phyloP scores from a whole-genome alignment of 1,140 invertebrate species.

The Akabosia matsudoensis region DNA sequence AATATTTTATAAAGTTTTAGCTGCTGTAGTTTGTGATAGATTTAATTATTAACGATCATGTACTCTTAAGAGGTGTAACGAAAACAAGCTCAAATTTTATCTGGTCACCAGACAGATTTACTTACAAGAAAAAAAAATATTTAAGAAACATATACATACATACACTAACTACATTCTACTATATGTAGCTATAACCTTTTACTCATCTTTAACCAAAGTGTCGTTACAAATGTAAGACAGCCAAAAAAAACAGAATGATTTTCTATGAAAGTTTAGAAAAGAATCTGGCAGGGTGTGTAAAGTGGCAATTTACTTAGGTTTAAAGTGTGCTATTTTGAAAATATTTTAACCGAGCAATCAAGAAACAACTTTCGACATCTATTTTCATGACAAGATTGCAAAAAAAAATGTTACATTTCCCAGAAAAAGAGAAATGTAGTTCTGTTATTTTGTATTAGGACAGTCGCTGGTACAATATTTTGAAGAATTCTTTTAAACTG shows the following conservation, averaged over 20 bases:
- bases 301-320: neutral
- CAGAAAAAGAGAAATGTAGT: too few species aligned
- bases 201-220: too few species aligned
- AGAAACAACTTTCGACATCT: constrained; percentile 3
- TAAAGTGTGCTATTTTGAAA: neutral
- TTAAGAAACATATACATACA: neutral
- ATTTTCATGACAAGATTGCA: too few species aligned
- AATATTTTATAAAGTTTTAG: neutral
- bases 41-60: neutral
- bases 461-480: too few species aligned
- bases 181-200: neutral
- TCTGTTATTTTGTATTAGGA: too few species aligned
- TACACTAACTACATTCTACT: neutral
- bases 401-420: too few species aligned
- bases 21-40: neutral
- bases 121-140: too few species aligned
- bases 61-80: neutral
- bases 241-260: neutral
- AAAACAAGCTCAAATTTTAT: neutral
- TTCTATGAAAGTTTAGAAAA: neutral
- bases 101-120: neutral
- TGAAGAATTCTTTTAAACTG: too few species aligned
- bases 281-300: neutral
- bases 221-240: neutral
- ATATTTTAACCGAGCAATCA: neutral